Evolutionary conservation across 1,140 invertebrate genomes (phyloP), one percentile per base, ranked within the genome.

Genomic region (Leptonema lineaticorne): DNA sequence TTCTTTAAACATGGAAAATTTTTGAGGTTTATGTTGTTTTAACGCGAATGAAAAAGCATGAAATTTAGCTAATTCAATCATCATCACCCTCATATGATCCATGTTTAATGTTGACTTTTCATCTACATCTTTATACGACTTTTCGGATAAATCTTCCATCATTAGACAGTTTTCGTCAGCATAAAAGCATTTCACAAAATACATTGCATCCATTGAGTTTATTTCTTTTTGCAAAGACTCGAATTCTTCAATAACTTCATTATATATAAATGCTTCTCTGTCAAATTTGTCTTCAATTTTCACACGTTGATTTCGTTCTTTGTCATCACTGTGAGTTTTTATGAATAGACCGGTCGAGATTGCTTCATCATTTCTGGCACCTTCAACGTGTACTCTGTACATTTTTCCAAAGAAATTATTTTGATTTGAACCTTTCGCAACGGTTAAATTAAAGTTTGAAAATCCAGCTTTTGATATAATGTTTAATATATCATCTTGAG

Each of bases 41-140:
- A 77, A 69, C 0, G 73, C 75, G 67, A 79, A 81, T 5, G 77
- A 79, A 24, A 80, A 70, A 9, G 75, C 78, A 41, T 81, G 79
- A 45, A 80, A 72, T 75, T 79, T 80, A 1, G 77, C 80, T 53
- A 81, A 72, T 69, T 78, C 75, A 72, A 75, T 77, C 30, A 79
- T 68, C 62, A 77, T 76, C 11, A 80, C 57, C 1, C 69, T 71
- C 4, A 75, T 74, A 59, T 80, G 76, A 48, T 70, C 56, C 3
- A 79, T 71, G 64, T 78, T 58, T 11, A 72, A 27, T 3, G 26
- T 26, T 2, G 50, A 53, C 4, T 63, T 37, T n/a, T 69, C 57
- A 67, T 68, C 63, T 24, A 69, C 26, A 28, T 62, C 63, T 48
- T 48, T 57, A 53, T 46, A 72, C 0, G 9, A 8, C 22, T 59